Base-by-base conservation (phyloP, 2,888 invertebrate genomes). In the Torymus auratus region DNA sequence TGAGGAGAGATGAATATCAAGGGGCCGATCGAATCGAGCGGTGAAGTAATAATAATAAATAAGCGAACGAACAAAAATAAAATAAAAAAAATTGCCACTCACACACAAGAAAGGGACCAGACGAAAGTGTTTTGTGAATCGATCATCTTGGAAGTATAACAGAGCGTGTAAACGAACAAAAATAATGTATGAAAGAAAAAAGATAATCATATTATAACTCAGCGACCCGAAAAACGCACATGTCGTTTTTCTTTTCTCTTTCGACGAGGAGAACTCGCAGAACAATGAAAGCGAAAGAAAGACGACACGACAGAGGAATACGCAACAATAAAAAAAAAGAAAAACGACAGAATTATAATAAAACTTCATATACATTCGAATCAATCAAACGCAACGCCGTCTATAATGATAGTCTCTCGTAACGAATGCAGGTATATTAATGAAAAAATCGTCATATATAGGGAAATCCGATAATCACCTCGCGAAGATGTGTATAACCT, bases 31-130 rank as follows among this genome's bases (percentile, higher is more conserved):
- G 15, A 76, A 53, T 65, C 64, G 12, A 69, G 50, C 20, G n/a
- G 13, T 14, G 4, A 71, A 70, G 55, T 64, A 41, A 41, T 41
- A 41, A 41, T 41, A 41, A 41, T 41, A 41, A 28, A 41, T 53
- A 75, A 68, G 20, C 50, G n/a, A 41, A 56, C 17, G 55, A 23
- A 5, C 14, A 17, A 75, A 62, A 69, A 67, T 73, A 83, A 84
- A 84, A n/a, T n/a, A 28, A 28, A 41, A 41, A 41, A 41, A 41
- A 41, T 41, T 41, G 41, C 41, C 41, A 41, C 41, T 41, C 41
- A 84, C 85, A 86, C 83, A 72, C 58, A 85, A 84, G 88, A 87
- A 86, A 85, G 89, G 89, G 89, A 89, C 89, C 89, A 89, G 86
- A 88, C 83, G 86, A 86, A 86, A 84, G 84, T 85, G 85, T 88